phyloP scores from a whole-genome alignment of 1,140 invertebrate genomes.

The Tetraneura akinire region DNA sequence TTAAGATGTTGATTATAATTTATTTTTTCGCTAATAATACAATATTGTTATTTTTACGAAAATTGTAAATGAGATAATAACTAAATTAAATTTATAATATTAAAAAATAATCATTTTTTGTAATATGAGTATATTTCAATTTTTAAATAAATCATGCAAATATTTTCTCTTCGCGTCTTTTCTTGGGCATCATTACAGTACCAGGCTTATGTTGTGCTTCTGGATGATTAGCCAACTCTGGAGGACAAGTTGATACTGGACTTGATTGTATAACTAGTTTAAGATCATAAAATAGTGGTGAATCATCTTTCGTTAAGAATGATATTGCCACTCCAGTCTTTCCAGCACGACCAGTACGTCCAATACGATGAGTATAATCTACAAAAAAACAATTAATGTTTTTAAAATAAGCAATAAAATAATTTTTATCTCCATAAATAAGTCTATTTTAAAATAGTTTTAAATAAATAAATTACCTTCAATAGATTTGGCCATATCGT shows the following conservation, averaged over 20 bases:
- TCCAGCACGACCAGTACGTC: slow-evolving; percentile 96
- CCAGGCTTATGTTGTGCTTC: slow-evolving; percentile 98
- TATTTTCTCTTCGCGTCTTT: slow-evolving; percentile 92
- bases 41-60: background rate
- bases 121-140: slow-evolving; percentile 1
- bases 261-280: slow-evolving; percentile 88
- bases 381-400: no score
- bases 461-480: slow-evolving; percentile 68
- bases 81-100: slow-evolving; percentile 22
- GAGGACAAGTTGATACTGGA: slow-evolving; percentile 93
- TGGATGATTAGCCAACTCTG: slow-evolving; percentile 96
- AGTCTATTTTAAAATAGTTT: no score
- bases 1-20: slow-evolving; percentile 62
- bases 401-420: no score
- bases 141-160: slow-evolving; percentile 69
- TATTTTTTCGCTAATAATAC: background rate
- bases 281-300: slow-evolving; percentile 92
- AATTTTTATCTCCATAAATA: no score
- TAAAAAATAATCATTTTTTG: slow-evolving; percentile 26
- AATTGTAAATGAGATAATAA: background rate
- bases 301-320: slow-evolving; percentile 97
- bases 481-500: slow-evolving; percentile 99
- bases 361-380: slow-evolving; percentile 99
- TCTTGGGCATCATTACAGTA: slow-evolving; percentile 89
- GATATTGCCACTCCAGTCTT: slow-evolving; percentile 95